A percentile compares a stretch with the other conserved stretches of the same genome.
phyloP scores from a whole-genome alignment of 2,113 vertebrate species.

The Sphyrna mokarran region DNA sequence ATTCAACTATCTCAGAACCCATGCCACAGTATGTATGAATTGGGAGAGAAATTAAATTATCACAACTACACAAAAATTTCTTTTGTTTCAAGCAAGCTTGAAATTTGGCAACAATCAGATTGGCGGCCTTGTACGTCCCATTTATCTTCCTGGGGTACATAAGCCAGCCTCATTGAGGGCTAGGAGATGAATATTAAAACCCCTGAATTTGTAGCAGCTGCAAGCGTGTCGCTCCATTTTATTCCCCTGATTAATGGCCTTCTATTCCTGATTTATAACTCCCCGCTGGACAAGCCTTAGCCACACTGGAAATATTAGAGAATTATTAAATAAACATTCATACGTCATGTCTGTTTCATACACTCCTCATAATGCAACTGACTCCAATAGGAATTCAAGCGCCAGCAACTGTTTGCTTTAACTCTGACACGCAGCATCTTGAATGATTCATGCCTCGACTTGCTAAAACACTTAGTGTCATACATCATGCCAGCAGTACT shows the following conservation, averaged over 20 bases:
- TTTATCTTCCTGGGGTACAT: constrained; percentile 65
- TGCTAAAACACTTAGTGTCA: constrained; percentile 71
- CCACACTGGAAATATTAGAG: constrained; percentile 70
- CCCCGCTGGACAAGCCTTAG: constrained; percentile 49
- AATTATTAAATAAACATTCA: constrained; percentile 87
- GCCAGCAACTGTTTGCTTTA: constrained; percentile 60
- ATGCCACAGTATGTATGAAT: constrained; percentile 60
- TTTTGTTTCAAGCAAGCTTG: constrained; percentile 61
- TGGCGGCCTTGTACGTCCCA: constrained; percentile 57
- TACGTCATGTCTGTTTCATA: constrained; percentile 73
- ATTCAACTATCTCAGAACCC: neutral
- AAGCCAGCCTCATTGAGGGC: constrained; percentile 55
- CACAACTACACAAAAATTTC: constrained; percentile 59
- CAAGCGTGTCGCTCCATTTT: constrained; percentile 58
- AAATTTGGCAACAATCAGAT: constrained; percentile 62
- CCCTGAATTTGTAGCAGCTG: constrained; percentile 48
- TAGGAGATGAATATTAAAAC: constrained; percentile 61
- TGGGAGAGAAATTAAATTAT: constrained; percentile 65
- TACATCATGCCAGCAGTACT: constrained; percentile 69
- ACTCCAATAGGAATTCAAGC: constrained; percentile 53
- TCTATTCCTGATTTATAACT: constrained; percentile 81
- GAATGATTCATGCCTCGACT: constrained; percentile 81
- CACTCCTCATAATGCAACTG: constrained; percentile 66
- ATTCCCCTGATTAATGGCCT: constrained; percentile 81
- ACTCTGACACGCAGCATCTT: constrained; percentile 79